Evolutionary conservation across 2,888 invertebrate species (phyloP).

Genomic region (Papilio gigon): DNA sequence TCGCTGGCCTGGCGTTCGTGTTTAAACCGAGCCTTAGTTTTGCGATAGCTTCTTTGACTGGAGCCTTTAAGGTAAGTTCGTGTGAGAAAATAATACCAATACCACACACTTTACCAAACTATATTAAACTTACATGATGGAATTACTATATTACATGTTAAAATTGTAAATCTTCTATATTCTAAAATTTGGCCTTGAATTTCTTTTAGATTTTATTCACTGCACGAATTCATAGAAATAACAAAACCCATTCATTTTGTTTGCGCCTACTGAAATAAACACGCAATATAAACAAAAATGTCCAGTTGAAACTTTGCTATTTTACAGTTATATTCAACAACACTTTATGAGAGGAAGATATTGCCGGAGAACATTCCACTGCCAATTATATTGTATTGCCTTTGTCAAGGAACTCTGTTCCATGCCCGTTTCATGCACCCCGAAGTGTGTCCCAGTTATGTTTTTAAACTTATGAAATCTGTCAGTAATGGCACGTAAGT

Average conservation of each 20-base stretch:
- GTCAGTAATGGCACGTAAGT: slow-evolving; percentile 75
- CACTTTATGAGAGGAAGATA: slow-evolving; percentile 74
- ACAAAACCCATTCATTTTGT: too few relatives aligned
- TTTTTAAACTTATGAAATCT: slow-evolving; percentile 70
- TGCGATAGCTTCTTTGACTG: slow-evolving; percentile 77
- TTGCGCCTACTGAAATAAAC: background rate
- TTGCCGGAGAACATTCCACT: slow-evolving; percentile 68
- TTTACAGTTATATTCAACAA: slow-evolving; percentile 70
- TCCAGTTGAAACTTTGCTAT: slow-evolving; percentile 1
- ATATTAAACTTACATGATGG: too few relatives aligned
- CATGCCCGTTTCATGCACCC: slow-evolving; percentile 75
- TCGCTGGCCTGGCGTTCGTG: slow-evolving; percentile 78
- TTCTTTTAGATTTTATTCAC: too few relatives aligned
- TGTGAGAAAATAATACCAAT: slow-evolving; percentile 23
- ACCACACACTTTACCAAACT: too few relatives aligned
- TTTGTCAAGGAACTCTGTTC: slow-evolving; percentile 75
- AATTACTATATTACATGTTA: too few relatives aligned
- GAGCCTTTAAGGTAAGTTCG: slow-evolving; percentile 75
- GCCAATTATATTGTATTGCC: slow-evolving; percentile 74
- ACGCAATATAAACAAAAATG: slow-evolving; percentile 2
- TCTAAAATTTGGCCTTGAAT: too few relatives aligned
- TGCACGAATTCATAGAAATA: too few relatives aligned
- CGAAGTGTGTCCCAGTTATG: slow-evolving; percentile 76
- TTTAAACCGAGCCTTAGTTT: slow-evolving; percentile 79
- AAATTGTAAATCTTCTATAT: too few relatives aligned